Evolutionary conservation across 2,888 invertebrate genomes (phyloP).

Genomic region (Epicampocera succincta): DNA sequence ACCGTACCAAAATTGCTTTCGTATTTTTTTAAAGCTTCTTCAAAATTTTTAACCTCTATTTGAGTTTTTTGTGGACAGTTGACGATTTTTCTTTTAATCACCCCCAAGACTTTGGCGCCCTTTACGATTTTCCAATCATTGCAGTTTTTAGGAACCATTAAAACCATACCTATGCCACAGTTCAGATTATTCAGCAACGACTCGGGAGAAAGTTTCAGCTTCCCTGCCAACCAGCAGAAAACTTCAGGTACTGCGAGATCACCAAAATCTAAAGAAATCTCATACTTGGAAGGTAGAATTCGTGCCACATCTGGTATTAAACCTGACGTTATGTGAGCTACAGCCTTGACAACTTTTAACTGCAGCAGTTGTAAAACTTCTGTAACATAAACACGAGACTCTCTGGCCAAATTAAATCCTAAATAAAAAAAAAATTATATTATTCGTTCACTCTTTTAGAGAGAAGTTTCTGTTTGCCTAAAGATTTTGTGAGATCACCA

Average conservation of each 20-base stretch:
- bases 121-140: slow-evolving; percentile 83
- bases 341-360: slow-evolving; percentile 88
- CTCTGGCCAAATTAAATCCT: slow-evolving; percentile 91
- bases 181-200: slow-evolving; percentile 96
- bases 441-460: background rate
- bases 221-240: slow-evolving; percentile 93
- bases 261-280: slow-evolving; percentile 87
- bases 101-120: slow-evolving; percentile 82
- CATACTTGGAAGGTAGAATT: slow-evolving; percentile 87
- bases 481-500: slow-evolving; percentile 83
- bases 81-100: slow-evolving; percentile 76
- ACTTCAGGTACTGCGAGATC: slow-evolving; percentile 89
- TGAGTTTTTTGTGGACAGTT: slow-evolving; percentile 58
- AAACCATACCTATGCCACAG: slow-evolving; percentile 95
- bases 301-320: slow-evolving; percentile 93
- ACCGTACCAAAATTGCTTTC: slow-evolving; percentile 75
- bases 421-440: background rate
- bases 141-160: slow-evolving; percentile 85
- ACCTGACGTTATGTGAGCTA: slow-evolving; percentile 97
- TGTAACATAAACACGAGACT: slow-evolving; percentile 93
- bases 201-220: slow-evolving; percentile 87
- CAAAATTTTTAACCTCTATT: slow-evolving; percentile 86
- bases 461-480: slow-evolving; percentile 82
- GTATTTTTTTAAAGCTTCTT: slow-evolving; percentile 84
- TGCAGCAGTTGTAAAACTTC: slow-evolving; percentile 88